Conservation (phyloP, 2,888 invertebrate genomes). For the Choreutis nemorana region DNA sequence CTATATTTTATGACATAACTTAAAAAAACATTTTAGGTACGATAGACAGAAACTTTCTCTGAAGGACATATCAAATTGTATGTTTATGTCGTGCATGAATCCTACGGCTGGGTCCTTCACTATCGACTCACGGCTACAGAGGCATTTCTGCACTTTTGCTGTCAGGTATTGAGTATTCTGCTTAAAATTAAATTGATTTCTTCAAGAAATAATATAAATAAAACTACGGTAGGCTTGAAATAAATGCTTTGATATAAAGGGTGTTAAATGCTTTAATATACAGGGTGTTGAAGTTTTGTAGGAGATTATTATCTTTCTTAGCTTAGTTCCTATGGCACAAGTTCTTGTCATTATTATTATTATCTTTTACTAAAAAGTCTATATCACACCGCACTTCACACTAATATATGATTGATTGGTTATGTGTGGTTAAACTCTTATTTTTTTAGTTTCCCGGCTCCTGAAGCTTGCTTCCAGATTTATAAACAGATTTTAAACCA, state of each 20-base stretch:
- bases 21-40: conserved; percentile 63
- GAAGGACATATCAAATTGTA: conserved; percentile 92
- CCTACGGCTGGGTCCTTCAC: conserved; percentile 96
- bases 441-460: conserved; percentile 78
- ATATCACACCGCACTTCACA: no score
- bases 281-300: background rate
- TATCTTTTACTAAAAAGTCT: conserved; percentile 3
- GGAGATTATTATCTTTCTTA: background rate
- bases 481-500: conserved; percentile 84
- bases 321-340: conserved; percentile 1
- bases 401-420: no score
- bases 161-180: conserved; percentile 66
- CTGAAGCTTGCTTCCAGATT: conserved; percentile 83
- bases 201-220: background rate
- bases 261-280: conserved; percentile 1
- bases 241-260: no score
- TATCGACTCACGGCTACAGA: conserved; percentile 87
- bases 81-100: conserved; percentile 96
- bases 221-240: no score
- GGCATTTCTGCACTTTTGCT: conserved; percentile 88
- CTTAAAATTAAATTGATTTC: background rate
- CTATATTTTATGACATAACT: background rate
- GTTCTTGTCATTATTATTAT: conserved; percentile 6
- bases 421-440: no score
- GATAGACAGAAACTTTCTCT: conserved; percentile 84